phyloP scores from a whole-genome alignment of 2,113 vertebrate genomes.

The Circaetus cinerascens region DNA sequence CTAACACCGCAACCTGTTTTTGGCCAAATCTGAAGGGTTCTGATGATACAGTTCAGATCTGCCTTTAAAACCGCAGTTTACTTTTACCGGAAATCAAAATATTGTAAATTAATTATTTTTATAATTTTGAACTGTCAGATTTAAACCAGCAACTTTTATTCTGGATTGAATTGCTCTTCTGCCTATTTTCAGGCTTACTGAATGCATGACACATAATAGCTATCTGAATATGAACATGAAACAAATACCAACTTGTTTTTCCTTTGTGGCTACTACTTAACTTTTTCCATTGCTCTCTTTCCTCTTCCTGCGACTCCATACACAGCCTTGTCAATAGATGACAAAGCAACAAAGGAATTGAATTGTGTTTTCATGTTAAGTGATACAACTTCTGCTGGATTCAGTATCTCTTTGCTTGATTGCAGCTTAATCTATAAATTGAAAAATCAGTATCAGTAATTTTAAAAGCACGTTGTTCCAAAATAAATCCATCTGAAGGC shows the following conservation, averaged over 20 bases:
- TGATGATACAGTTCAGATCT: not conserved
- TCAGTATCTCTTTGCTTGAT: not conserved
- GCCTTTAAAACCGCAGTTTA: not conserved
- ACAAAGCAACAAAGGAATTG: conserved; percentile 81
- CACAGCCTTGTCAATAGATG: conserved; percentile 81
- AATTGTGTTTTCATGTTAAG: conserved; percentile 72
- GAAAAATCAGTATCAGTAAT: not conserved
- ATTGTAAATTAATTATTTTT: fast-evolving
- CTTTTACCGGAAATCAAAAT: not conserved
- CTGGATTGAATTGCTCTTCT: not conserved
- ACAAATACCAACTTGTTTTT: not conserved
- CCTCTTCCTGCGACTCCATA: conserved; percentile 71
- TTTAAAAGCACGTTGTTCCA: not conserved
- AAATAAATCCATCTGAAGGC: not conserved
- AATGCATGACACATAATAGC: not conserved
- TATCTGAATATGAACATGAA: not conserved
- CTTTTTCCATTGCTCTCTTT: conserved; percentile 74
- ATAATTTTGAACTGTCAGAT: not conserved
- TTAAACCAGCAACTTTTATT: not conserved
- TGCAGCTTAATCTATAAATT: conserved; percentile 74
- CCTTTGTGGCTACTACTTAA: conserved; percentile 36
- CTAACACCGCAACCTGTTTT: not conserved
- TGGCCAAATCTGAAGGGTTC: not conserved
- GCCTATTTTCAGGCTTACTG: not conserved
- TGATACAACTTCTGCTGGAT: conserved; percentile 71